Base-by-base conservation (phyloP, 1,140 invertebrate species). In the Conus betulinus region DNA sequence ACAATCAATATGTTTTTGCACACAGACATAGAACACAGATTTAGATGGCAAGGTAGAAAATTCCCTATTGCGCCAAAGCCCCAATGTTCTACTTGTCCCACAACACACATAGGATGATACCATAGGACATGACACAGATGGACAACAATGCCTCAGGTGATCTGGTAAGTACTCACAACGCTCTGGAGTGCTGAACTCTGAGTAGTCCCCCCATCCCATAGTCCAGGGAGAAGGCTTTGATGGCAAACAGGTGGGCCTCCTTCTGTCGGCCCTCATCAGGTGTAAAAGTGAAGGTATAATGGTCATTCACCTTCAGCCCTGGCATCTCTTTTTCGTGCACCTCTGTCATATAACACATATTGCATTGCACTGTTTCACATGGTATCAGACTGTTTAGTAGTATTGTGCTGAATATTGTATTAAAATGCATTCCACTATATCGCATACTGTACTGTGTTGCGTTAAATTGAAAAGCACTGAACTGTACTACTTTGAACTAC, bases 131-230 rank as follows among this genome's bases (percentile, higher is more conserved):
- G 39, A 39, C 39, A 39, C 39, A 39, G 39, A 39, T 39, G 39
- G 39, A 39, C 39, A 39, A 78, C 25, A 23, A 23, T 23, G 27
- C 13, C 11, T 74, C n/a, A 11, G 27, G 20, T 39, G 39, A 39
- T 39, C 39, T 39, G 39, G 39, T 39, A 39, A 39, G 39, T 39
- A 87, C 85, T 78, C 74, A 87, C 85, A 87, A 23, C 27, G 51
- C 53, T 87, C 71, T 57, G 85, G 51, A 13, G 25, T 23, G 6
- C 39, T 52, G 25, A 13, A 87, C 7, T 55, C 53, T 13, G 85
- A 78, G 85, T 87, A 87, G n/a, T 78, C 85, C n/a, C 85, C 85
- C 85, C 85, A 76, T 8, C 63, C 63, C 85, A 10, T 57, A 39
- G 71, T 78, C 85, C 0, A 78, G 63, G 15, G 85, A 55, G 71